Conservation (phyloP, 37 sponge, comb jelly and placozoan genomes). For the Geodia barretti region DNA sequence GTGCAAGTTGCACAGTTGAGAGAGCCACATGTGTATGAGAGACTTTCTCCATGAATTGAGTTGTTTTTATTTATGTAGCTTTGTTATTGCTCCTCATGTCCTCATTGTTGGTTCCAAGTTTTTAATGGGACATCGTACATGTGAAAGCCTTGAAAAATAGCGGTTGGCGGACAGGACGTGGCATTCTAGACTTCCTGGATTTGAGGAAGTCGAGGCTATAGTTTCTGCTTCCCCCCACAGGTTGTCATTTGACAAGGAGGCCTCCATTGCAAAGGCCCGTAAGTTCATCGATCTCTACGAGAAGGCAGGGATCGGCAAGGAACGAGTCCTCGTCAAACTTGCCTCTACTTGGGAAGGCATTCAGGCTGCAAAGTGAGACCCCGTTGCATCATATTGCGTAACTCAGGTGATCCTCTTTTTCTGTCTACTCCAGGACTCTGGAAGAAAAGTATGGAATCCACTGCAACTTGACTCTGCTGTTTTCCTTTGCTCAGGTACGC, state of each 20-base stretch:
- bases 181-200: neutral
- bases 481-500: conserved; percentile 94
- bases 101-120: no score
- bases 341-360: conserved; percentile 99
- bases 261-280: conserved; percentile 83
- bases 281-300: conserved; percentile 94
- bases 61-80: no score
- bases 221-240: conserved; percentile 43
- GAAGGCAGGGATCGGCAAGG: conserved; percentile 86
- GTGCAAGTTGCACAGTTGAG: no score
- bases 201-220: neutral
- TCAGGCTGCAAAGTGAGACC: conserved; percentile 88
- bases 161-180: neutral
- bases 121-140: neutral
- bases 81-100: no score
- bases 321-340: conserved; percentile 93
- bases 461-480: conserved; percentile 98
- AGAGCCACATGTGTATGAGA: no score
- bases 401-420: neutral
- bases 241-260: conserved; percentile 91
- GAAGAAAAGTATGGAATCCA: conserved; percentile 87
- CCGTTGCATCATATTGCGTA: neutral
- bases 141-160: neutral
- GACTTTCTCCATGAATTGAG: no score
- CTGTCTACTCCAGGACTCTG: conserved; percentile 46